Evolutionary conservation across 2,888 invertebrate genomes (phyloP), one percentile per base, ranked within the genome.

Genomic region (Allacma fusca): DNA sequence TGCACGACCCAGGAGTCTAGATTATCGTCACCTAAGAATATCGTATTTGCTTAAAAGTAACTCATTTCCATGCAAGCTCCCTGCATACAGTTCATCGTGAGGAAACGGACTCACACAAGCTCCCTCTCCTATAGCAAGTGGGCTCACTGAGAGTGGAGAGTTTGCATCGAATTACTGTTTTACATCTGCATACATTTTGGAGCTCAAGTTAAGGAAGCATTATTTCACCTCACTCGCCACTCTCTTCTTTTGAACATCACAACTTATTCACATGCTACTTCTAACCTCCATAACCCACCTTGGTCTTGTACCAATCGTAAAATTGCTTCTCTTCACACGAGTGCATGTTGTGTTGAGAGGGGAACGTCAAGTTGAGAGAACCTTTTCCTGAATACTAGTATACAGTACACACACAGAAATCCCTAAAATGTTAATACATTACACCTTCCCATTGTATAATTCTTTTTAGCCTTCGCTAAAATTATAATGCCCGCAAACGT

Each of bases 221-320:
- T 71, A 71, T 71, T 71, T 71, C 57, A 50, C 21, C 71, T 71
- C 71, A 57, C 71, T 71, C 71, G 16, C 70, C 44, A 23, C 50
- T 44, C 70, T 24, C 44, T 12, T 4, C 70, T 44, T 40, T 12
- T 21, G 2, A 57, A 24, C 71, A 57, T 71, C 71, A 71, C 57
- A n/a, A 65, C 65, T 65, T n/a, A 65, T 24, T 71, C 71, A 50
- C 57, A 57, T 71, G 71, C 57, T 57, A 57, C 71, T 29, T 71
- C 57, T 57, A 50, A 57, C 57, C 69, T 57, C 71, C 71, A 71
- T 71, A n/a, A 16, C n/a, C 50, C 19, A 50, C 50, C 50, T 50
- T 50, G 50, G 2, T 9, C 4, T 34, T 16, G 50, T 4, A n/a
- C n/a, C 50, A 13, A 50, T 50, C 9, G 2, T 50, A 50, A 50